Base-by-base conservation (phyloP, 2,797 vertebrate genomes). In the Limnodromus scolopaceus region DNA sequence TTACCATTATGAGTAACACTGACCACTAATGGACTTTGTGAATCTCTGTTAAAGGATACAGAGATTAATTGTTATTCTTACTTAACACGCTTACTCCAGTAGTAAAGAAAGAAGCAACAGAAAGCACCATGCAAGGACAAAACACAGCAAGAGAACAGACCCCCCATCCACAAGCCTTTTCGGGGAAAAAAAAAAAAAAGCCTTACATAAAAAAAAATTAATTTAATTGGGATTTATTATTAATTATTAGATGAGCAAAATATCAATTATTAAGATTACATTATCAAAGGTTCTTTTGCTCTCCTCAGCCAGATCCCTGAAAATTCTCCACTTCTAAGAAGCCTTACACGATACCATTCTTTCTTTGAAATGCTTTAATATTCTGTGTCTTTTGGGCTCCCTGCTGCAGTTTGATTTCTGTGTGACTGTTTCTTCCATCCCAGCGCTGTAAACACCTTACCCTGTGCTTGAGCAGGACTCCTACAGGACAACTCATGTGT, bases 181-280 rank as follows among this genome's bases (percentile, higher is more conserved):
- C 27, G 19, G 23, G 51, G 63, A 45, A 14, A 17, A 49, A 55
- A 74, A 63, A 45, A 41, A 66, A 25, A 46, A 63, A 64, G 30
- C 10, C 43, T 71, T 61, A 36, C 13, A 85, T 93, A 71, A 93
- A 94, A 92, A 41, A 79, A 95, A 84, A 86, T 4, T 16, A 79
- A 92, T 84, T 84, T 89, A 95, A 89, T 88, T 90, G 25, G 70
- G 63, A 88, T 84, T 88, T 72, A 81, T 66, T 95, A 92, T 84
- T 78, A 87, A 76, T 88, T 92, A 93, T 69, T 36, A 93, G 84
- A 88, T 70, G 76, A 94, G 28, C 32, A 93, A 95, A 96, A 75
- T 69, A 90, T 94, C 72, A 93, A 75, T 95, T 95, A 89, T 91
- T 92, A 84, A 84, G 69, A 95, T 88, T 72, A 82, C 23, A 66